Evolutionary conservation across 1,140 invertebrate genomes (phyloP).

Genomic region (Megalonaias nervosa): DNA sequence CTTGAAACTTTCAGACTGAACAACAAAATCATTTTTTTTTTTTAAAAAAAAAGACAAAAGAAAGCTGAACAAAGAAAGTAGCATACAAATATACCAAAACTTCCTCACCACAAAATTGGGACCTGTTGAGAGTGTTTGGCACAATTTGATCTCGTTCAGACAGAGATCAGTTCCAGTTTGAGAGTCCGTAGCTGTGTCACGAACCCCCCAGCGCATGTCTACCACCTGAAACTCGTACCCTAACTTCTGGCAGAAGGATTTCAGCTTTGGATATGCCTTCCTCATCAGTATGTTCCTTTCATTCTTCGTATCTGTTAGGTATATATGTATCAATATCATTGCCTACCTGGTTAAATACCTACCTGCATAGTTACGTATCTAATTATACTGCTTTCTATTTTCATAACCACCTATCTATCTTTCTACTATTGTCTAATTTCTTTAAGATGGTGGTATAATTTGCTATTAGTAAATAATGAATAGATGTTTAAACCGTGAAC

Average conservation of each 20-base stretch:
- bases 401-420: too few species aligned
- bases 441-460: too few species aligned
- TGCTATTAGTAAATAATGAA: too few species aligned
- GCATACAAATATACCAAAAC: neutral
- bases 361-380: too few species aligned
- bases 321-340: constrained; percentile 38
- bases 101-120: constrained; percentile 90
- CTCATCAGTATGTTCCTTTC: constrained; percentile 98
- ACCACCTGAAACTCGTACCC: constrained; percentile 74
- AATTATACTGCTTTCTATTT: too few species aligned
- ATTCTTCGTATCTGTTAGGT: constrained; percentile 88
- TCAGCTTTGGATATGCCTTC: constrained; percentile 96
- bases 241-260: constrained; percentile 85
- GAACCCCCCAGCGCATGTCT: constrained; percentile 86
- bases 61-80: too few species aligned
- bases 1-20: too few species aligned
- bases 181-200: constrained; percentile 96
- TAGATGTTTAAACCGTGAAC: too few species aligned
- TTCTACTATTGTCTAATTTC: too few species aligned
- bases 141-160: constrained; percentile 97
- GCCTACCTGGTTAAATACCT: too few species aligned
- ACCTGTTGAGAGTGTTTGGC: constrained; percentile 95
- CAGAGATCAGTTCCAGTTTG: constrained; percentile 99
- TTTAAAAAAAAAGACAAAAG: too few species aligned
- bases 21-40: too few species aligned